These are phyloP conservation scores for Eumerus sabulonum DNA, from an alignment of 2,888 invertebrate genomes.

Conservation along the genomic window DNA sequence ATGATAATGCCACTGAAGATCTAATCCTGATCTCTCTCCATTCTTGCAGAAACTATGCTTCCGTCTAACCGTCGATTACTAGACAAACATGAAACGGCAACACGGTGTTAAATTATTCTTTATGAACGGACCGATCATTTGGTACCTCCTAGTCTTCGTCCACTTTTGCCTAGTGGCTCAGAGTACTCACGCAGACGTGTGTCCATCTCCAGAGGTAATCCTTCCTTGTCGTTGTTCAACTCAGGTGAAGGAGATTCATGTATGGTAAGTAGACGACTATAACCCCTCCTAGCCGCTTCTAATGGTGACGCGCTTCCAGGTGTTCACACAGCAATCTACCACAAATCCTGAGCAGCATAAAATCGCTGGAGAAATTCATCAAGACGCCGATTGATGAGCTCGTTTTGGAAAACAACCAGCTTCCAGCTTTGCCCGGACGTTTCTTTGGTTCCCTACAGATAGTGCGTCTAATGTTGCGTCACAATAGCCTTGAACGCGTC, in stretches of 20 bases:
- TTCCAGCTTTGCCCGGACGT: slow-evolving; percentile 91
- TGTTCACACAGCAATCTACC: slow-evolving; percentile 94
- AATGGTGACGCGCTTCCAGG: slow-evolving; percentile 80
- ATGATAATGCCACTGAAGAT: too few relatives aligned
- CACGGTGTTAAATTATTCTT: slow-evolving; percentile 14
- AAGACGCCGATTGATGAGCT: slow-evolving; percentile 89
- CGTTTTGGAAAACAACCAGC: slow-evolving; percentile 91
- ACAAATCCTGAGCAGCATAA: slow-evolving; percentile 86
- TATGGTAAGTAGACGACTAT: slow-evolving; percentile 83
- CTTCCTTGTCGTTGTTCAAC: slow-evolving; percentile 90
- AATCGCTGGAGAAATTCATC: slow-evolving; percentile 83
- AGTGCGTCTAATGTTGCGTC: slow-evolving; percentile 88
- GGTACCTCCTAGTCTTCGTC: slow-evolving; percentile 11
- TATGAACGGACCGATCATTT: slow-evolving; percentile 10
- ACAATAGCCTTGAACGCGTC: slow-evolving; percentile 89
- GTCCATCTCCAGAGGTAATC: slow-evolving; percentile 88
- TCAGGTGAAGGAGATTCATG: slow-evolving; percentile 88
- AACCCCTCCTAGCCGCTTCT: slow-evolving; percentile 2
- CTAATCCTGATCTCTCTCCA: too few relatives aligned
- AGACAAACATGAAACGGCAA: slow-evolving; percentile 49
- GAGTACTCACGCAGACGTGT: slow-evolving; percentile 76
- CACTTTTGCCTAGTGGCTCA: slow-evolving; percentile 20
- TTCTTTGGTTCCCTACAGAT: slow-evolving; percentile 88
- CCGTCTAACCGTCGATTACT: slow-evolving; percentile 19
- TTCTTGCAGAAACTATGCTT: slow-evolving; percentile 57